These are phyloP conservation scores for Pimephales promelas DNA, from an alignment of 2,113 vertebrate genomes.

Conservation along the genomic window DNA sequence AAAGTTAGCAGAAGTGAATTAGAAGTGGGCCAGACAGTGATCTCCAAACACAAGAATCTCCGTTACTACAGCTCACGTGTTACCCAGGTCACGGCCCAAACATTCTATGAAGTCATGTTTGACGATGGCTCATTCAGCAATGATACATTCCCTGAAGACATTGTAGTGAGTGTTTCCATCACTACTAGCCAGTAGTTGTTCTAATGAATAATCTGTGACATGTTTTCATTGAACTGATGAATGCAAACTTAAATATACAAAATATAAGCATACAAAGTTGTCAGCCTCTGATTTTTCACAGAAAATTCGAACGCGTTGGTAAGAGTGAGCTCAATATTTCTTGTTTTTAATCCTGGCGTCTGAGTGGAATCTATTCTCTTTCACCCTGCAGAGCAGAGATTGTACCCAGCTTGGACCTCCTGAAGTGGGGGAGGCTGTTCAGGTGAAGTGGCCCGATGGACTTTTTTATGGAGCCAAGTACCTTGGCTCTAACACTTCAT, in stretches of 20 bases:
- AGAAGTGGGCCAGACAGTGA: conserved; percentile 89
- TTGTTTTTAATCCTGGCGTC: background rate
- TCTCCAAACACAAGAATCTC: conserved; percentile 92
- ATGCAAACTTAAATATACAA: background rate
- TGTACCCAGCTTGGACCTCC: conserved; percentile 89
- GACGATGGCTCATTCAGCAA: conserved; percentile 96
- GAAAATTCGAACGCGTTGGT: background rate
- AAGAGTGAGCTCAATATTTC: background rate
- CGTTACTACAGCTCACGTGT: conserved; percentile 94
- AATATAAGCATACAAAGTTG: background rate
- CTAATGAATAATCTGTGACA: background rate
- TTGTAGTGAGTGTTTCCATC: conserved; percentile 82
- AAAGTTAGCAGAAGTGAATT: conserved; percentile 67
- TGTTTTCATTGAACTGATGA: background rate
- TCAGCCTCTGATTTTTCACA: conserved; percentile 4
- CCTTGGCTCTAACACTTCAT: conserved; percentile 84
- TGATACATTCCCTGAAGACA: conserved; percentile 96
- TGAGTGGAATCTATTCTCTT: background rate
- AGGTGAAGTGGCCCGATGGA: conserved; percentile 97
- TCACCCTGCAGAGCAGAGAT: conserved; percentile 84
- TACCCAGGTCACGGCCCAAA: conserved; percentile 85
- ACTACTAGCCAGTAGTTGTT: background rate
- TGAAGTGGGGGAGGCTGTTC: conserved; percentile 88
- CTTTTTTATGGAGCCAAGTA: conserved; percentile 95
- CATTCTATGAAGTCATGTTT: conserved; percentile 94